A percentile compares a stretch with the other conserved stretches of the same genome.
These are phyloP conservation scores for Cryptophagus acutangulus DNA, from an alignment of 2,888 invertebrate species.

Conservation along the genomic window DNA sequence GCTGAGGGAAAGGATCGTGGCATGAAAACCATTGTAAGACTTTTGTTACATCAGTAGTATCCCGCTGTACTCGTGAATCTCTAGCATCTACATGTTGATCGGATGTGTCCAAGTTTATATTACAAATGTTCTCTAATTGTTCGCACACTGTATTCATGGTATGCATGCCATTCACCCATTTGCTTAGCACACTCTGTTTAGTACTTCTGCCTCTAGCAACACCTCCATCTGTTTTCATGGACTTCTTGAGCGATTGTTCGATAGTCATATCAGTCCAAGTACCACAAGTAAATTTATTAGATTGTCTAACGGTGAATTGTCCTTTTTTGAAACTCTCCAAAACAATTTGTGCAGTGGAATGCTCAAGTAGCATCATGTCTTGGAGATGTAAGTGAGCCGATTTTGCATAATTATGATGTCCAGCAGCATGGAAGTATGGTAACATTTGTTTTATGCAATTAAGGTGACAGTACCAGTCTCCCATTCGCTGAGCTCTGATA, in stretches of 20 bases:
- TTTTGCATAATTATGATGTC: constrained; percentile 38
- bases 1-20: constrained; percentile 34
- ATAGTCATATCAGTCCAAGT: constrained; percentile 22
- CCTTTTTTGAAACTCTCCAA: constrained; percentile 18
- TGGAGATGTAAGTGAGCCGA: constrained; percentile 26
- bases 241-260: constrained; percentile 24
- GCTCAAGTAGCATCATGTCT: constrained; percentile 23
- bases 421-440: constrained; percentile 39
- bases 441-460: constrained; percentile 35
- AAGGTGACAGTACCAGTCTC: constrained; percentile 31
- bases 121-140: constrained; percentile 30
- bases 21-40: constrained; percentile 28
- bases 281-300: constrained; percentile 25
- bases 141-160: constrained; percentile 27
- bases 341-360: neutral
- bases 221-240: constrained; percentile 31
- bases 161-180: constrained; percentile 32
- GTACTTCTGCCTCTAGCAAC: constrained; percentile 28
- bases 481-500: constrained; percentile 32
- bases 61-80: constrained; percentile 34
- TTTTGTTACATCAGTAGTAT: constrained; percentile 32
- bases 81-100: constrained; percentile 39
- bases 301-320: constrained; percentile 22
- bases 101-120: constrained; percentile 24
- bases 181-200: constrained; percentile 27